phyloP scores from a whole-genome alignment of 2,888 invertebrate genomes.

The Odontocerum albicorne region DNA sequence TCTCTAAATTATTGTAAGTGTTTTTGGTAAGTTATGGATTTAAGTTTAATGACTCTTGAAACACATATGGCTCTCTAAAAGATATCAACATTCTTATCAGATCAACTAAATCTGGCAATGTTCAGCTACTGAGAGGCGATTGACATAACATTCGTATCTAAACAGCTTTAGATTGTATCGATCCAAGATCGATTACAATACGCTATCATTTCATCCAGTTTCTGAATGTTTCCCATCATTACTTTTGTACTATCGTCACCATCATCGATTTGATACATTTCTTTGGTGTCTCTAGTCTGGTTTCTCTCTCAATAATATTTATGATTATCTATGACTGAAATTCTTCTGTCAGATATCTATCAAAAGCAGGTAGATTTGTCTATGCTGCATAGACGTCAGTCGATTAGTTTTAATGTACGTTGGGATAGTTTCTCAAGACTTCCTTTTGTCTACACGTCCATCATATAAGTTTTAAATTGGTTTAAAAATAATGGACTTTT shows the following conservation, averaged over 20 bases:
- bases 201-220: constrained; percentile 24
- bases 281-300: constrained; percentile 10
- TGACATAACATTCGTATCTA: constrained; percentile 17
- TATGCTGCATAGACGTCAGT: constrained; percentile 3
- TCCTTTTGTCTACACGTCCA: constrained; percentile 15
- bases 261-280: constrained; percentile 8
- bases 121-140: constrained; percentile 11
- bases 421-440: constrained; percentile 8
- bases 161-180: constrained; percentile 23
- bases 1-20: too few relatives aligned
- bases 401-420: constrained; percentile 7
- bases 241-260: constrained; percentile 21
- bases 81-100: neutral
- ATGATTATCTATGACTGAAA: constrained; percentile 6
- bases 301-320: constrained; percentile 12
- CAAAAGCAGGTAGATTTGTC: constrained; percentile 14
- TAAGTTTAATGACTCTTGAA: neutral
- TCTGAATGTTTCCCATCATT: constrained; percentile 28
- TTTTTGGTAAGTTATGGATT: too few relatives aligned
- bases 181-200: constrained; percentile 25
- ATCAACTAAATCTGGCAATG: constrained; percentile 10
- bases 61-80: constrained; percentile 6
- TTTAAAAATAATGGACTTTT: constrained; percentile 16
- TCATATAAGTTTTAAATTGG: constrained; percentile 7
- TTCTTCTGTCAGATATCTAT: constrained; percentile 14